phyloP scores from a whole-genome alignment of 2,797 vertebrate genomes.

The Sebastes steindachneri region DNA sequence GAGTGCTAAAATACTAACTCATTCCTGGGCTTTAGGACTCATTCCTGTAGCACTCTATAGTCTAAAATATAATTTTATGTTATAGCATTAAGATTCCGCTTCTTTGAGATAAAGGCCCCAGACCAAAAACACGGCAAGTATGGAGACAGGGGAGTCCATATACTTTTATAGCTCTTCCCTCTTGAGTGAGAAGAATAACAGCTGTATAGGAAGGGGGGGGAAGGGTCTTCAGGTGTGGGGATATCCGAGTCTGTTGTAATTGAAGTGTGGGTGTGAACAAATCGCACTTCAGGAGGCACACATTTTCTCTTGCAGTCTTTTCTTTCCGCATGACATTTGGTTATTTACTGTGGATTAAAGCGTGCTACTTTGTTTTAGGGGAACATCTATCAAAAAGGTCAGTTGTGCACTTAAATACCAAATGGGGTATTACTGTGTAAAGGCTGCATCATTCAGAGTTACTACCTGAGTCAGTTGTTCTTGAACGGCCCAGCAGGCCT shows the following conservation, averaged over 20 bases:
- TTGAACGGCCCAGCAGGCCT: conserved; percentile 1
- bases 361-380: neutral
- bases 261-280: conserved; percentile 9
- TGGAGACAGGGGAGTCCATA: neutral
- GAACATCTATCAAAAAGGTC: conserved; percentile 2
- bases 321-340: conserved; percentile 3
- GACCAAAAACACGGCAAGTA: neutral
- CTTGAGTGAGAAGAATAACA: conserved; percentile 16
- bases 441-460: neutral
- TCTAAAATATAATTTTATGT: neutral
- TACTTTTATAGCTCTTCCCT: neutral
- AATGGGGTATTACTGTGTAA: conserved; percentile 2
- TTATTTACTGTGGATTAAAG: conserved; percentile 26
- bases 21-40: too few species aligned
- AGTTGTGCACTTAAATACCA: neutral
- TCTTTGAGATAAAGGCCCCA: neutral
- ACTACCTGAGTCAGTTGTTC: neutral
- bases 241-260: conserved; percentile 20
- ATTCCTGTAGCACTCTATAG: neutral
- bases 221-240: neutral
- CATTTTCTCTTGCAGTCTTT: conserved; percentile 11
- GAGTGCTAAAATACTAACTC: too few species aligned
- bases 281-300: neutral
- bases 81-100: neutral
- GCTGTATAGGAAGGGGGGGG: neutral